These are phyloP conservation scores for Xyrauchen texanus DNA, from an alignment of 2,113 vertebrate genomes.

Conservation along the genomic window DNA sequence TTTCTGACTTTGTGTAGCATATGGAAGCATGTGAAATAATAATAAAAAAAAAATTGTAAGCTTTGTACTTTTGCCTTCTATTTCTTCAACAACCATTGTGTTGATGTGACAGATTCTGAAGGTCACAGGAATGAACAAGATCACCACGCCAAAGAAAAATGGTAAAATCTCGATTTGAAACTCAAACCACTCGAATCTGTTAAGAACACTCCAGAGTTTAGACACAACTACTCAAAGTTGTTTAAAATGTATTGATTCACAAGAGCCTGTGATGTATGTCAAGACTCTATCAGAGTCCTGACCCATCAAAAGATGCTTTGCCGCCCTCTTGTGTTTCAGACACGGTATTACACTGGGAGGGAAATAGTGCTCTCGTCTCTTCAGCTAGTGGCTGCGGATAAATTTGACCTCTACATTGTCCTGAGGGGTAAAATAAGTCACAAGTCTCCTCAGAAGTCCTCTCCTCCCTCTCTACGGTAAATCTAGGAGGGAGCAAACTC, in stretches of 20 bases:
- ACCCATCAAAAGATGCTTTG: slow-evolving; percentile 66
- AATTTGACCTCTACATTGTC: slow-evolving; percentile 68
- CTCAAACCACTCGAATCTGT: slow-evolving; percentile 61
- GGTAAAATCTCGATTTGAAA: slow-evolving; percentile 58
- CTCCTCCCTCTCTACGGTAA: slow-evolving; percentile 59
- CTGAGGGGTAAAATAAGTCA: slow-evolving; percentile 71
- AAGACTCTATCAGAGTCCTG: slow-evolving; percentile 56
- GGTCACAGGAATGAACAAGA: slow-evolving; percentile 69
- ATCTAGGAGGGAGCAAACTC: slow-evolving; percentile 63
- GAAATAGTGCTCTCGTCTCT: slow-evolving; percentile 74
- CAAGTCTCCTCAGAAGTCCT: slow-evolving; percentile 64
- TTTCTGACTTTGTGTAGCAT: background rate
- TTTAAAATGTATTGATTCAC: background rate
- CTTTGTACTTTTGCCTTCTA: slow-evolving; percentile 9
- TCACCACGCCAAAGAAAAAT: slow-evolving; percentile 41
- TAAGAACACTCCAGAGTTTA: slow-evolving; percentile 68
- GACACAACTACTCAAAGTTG: background rate
- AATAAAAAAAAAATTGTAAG: background rate
- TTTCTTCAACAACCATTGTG: background rate
- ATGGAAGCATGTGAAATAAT: slow-evolving; percentile 19
- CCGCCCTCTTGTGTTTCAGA: slow-evolving; percentile 64
- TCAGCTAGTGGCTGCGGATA: slow-evolving; percentile 69
- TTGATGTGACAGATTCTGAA: slow-evolving; percentile 45
- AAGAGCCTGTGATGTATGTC: background rate
- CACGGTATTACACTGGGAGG: slow-evolving; percentile 63